phyloP scores from a whole-genome alignment of 2,797 vertebrate genomes.

The Pangasius djambal region DNA sequence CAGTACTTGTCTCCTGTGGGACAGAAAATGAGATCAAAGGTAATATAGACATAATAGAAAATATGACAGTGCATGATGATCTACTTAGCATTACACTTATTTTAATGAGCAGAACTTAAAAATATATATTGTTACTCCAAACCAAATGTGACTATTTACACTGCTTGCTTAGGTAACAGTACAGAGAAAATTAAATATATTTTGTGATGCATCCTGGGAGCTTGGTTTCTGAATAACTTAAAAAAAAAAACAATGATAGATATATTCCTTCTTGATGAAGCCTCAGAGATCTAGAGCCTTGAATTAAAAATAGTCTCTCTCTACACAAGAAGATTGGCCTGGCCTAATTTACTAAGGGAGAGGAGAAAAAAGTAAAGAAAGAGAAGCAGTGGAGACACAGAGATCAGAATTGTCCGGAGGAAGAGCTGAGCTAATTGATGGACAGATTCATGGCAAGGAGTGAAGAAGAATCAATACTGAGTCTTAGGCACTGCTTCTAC shows the following conservation, averaged over 20 bases:
- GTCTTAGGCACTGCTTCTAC: conserved; percentile 21
- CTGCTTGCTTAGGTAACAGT: too few species aligned
- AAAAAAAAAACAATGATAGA: conserved; percentile 7
- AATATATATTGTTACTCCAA: too few species aligned
- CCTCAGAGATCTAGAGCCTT: conserved; percentile 22
- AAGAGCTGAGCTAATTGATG: neutral
- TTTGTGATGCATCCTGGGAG: conserved; percentile 25
- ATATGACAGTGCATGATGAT: neutral
- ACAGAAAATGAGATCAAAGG: neutral
- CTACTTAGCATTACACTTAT: neutral
- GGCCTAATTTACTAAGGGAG: conserved; percentile 56
- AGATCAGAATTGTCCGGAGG: conserved; percentile 7
- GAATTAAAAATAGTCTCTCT: conserved; percentile 66
- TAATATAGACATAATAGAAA: neutral
- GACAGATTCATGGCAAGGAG: neutral
- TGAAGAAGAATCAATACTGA: conserved; percentile 32
- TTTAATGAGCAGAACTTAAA: neutral
- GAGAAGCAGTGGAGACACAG: conserved; percentile 35
- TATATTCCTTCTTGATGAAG: neutral
- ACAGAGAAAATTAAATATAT: too few species aligned
- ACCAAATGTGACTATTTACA: too few species aligned
- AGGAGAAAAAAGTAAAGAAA: neutral
- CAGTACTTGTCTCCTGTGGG: conserved; percentile 91
- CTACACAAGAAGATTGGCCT: conserved; percentile 57
- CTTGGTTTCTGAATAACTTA: conserved; percentile 25